These are phyloP conservation scores for Tursiops truncatus DNA, from an alignment of 2,113 vertebrate species.

Conservation along the genomic window DNA sequence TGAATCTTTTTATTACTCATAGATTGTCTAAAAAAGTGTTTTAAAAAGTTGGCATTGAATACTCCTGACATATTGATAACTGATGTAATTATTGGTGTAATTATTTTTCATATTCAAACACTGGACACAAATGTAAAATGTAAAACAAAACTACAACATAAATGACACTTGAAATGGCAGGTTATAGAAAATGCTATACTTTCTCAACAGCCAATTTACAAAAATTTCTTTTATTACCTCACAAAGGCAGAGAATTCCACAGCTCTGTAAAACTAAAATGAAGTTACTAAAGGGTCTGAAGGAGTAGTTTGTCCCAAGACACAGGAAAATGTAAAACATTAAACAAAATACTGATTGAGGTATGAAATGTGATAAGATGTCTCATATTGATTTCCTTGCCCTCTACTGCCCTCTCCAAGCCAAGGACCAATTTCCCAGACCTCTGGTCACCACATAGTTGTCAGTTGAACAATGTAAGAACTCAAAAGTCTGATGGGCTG, in stretches of 20 bases:
- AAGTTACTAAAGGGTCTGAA: neutral
- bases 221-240: neutral
- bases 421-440: neutral
- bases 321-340: neutral
- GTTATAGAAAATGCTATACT: neutral
- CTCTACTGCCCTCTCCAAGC: neutral
- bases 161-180: neutral
- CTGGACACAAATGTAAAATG: neutral
- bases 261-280: neutral
- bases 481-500: neutral
- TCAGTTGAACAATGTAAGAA: neutral
- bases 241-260: neutral
- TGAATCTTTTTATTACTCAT: neutral
- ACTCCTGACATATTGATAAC: neutral
- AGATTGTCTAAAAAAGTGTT: neutral
- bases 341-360: neutral
- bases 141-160: neutral
- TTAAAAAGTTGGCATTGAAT: neutral
- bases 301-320: neutral
- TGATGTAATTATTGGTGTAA: neutral
- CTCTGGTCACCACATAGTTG: neutral
- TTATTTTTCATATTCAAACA: constrained; percentile 21
- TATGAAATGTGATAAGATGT: neutral
- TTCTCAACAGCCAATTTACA: neutral
- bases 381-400: neutral